Evolutionary conservation across 2,113 vertebrate species (phyloP).

Genomic region (Electrona antarctica): DNA sequence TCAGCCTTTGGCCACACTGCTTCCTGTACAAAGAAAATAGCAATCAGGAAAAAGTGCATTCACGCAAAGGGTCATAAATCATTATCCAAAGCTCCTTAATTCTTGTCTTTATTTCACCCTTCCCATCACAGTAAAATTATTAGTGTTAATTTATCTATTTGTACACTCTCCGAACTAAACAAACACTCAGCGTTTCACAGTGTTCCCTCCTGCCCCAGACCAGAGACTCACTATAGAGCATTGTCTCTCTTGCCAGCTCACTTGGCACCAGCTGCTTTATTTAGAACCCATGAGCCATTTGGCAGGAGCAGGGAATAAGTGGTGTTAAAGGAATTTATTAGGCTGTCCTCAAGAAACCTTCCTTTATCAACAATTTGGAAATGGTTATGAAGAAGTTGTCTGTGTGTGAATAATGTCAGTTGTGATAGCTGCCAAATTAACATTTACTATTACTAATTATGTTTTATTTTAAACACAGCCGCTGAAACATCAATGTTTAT

Average conservation of each 20-base stretch:
- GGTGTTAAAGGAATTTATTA: slow-evolving; percentile 70
- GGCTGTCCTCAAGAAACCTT: slow-evolving; percentile 73
- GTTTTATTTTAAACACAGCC: slow-evolving; percentile 53
- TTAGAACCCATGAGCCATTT: slow-evolving; percentile 63
- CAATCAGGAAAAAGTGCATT: slow-evolving; percentile 52
- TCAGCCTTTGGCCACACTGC: slow-evolving; percentile 33
- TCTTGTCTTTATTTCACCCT: neutral
- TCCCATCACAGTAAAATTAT: no score
- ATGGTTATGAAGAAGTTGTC: slow-evolving; percentile 60
- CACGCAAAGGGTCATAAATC: slow-evolving; percentile 59
- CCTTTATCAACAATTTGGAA: slow-evolving; percentile 64
- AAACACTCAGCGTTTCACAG: slow-evolving; percentile 1
- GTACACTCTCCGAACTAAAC: slow-evolving; percentile 27
- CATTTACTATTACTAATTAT: slow-evolving; percentile 64
- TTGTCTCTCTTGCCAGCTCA: slow-evolving; percentile 72
- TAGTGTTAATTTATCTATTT: slow-evolving; percentile 40
- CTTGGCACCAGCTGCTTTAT: slow-evolving; percentile 69
- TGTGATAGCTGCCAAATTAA: slow-evolving; percentile 44
- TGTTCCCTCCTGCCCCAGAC: slow-evolving; percentile 47
- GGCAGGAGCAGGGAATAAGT: slow-evolving; percentile 56
- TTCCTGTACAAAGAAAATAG: slow-evolving; percentile 40
- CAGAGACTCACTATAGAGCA: slow-evolving; percentile 67
- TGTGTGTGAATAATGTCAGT: slow-evolving; percentile 52
- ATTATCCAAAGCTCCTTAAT: slow-evolving; percentile 46
- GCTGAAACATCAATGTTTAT: slow-evolving; percentile 37